These are phyloP conservation scores for Ursus arctos DNA, from an alignment of 2,113 vertebrate species.

Conservation along the genomic window DNA sequence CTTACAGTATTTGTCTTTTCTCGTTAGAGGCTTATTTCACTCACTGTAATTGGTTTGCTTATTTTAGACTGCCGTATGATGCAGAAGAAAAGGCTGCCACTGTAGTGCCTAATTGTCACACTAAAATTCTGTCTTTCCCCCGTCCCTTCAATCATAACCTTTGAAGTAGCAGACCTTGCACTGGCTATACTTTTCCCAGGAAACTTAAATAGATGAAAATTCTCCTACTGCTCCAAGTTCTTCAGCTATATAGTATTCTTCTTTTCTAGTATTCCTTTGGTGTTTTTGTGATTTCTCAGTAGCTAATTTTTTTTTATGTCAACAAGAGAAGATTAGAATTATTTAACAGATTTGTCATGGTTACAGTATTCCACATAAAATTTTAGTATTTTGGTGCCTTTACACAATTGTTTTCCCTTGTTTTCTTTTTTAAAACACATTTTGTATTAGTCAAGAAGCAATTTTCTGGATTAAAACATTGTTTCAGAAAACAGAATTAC, in stretches of 20 bases:
- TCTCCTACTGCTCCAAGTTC: background rate
- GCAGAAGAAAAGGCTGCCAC: background rate
- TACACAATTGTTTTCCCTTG: background rate
- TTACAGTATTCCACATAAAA: background rate
- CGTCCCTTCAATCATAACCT: background rate
- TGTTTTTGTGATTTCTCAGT: background rate
- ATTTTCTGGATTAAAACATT: background rate
- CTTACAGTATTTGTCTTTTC: background rate
- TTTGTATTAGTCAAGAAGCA: background rate
- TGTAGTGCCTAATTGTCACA: background rate
- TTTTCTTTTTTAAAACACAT: slow-evolving; percentile 32
- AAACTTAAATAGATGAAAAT: background rate
- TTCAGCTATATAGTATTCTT: background rate
- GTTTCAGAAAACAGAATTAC: background rate
- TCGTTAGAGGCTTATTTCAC: background rate
- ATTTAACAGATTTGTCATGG: background rate
- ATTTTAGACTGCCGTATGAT: background rate
- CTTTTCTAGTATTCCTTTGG: background rate
- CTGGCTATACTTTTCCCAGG: background rate
- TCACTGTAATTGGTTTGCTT: background rate
- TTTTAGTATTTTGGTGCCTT: slow-evolving; percentile 23
- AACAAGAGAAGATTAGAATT: background rate
- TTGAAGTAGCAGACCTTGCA: background rate
- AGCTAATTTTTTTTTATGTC: background rate
- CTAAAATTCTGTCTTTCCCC: background rate